Conservation (phyloP, 2,888 invertebrate genomes). For the Hedya salicella region DNA sequence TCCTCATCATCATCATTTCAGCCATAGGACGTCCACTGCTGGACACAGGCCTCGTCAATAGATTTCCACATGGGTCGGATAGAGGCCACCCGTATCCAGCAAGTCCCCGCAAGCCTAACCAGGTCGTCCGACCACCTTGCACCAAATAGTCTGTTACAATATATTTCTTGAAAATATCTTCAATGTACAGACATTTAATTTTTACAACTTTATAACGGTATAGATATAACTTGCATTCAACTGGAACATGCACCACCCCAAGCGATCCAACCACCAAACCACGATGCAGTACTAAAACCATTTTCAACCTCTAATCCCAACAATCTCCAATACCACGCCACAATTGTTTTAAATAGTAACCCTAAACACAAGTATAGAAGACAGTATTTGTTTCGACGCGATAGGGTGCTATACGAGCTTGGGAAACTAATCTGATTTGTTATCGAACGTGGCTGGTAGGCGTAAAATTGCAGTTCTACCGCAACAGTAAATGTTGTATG, state of each 20-base stretch:
- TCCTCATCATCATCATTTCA: no score
- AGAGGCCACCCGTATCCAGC: no score
- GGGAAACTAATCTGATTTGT: conserved; percentile 21
- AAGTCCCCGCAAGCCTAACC: no score
- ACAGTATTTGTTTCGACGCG: conserved; percentile 3
- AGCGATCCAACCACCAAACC: conserved; percentile 24
- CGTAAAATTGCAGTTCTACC: conserved; percentile 26
- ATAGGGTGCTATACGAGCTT: conserved; percentile 4
- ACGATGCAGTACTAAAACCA: conserved; percentile 23
- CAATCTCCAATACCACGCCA: not conserved
- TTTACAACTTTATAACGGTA: no score
- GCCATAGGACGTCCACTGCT: no score
- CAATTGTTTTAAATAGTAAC: not conserved
- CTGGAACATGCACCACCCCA: conserved; percentile 4
- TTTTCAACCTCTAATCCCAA: not conserved
- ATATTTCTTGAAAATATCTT: no score
- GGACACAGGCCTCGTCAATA: no score
- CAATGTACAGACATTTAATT: no score
- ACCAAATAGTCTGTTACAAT: no score
- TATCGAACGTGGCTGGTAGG: conserved; percentile 34
- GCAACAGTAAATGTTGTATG: not conserved
- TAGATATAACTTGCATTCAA: not conserved
- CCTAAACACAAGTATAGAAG: not conserved
- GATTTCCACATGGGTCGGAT: no score
- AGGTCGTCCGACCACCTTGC: no score